phyloP scores from a whole-genome alignment of 2,888 invertebrate species.

The Portevinia maculata region DNA sequence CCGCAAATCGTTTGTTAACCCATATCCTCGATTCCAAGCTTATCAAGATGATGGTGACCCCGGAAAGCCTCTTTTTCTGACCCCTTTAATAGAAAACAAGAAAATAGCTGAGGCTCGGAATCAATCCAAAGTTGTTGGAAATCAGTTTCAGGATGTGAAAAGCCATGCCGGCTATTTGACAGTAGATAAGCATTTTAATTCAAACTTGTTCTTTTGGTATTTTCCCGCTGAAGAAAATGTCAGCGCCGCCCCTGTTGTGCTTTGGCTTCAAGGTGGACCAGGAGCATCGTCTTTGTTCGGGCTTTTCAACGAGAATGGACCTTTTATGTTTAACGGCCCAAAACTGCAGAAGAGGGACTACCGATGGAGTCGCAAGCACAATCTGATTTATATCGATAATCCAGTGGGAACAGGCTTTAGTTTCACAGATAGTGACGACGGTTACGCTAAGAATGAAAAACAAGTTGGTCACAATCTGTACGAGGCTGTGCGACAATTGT shows the following conservation, averaged over 20 bases:
- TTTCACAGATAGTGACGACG: constrained; percentile 90
- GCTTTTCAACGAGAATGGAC: constrained; percentile 93
- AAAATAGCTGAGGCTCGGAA: constrained; percentile 82
- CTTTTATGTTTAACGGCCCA: constrained; percentile 85
- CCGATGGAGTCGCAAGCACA: constrained; percentile 90
- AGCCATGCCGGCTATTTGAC: constrained; percentile 89
- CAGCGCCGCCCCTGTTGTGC: constrained; percentile 87
- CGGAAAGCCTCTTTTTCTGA: constrained; percentile 83
- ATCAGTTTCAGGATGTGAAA: constrained; percentile 81
- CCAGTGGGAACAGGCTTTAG: constrained; percentile 97
- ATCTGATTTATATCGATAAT: constrained; percentile 95
- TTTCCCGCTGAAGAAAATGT: constrained; percentile 87
- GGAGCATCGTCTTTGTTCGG: constrained; percentile 92
- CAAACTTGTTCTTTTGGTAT: constrained; percentile 96
- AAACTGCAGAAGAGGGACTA: constrained; percentile 86
- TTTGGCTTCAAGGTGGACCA: constrained; percentile 95
- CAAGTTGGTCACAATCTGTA: constrained; percentile 92
- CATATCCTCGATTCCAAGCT: constrained; percentile 80
- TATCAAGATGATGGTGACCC: constrained; percentile 80
- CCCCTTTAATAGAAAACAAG: constrained; percentile 79
- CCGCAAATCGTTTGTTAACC: constrained; percentile 80
- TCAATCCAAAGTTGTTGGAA: constrained; percentile 79
- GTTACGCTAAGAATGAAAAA: constrained; percentile 91
- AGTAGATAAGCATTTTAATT: constrained; percentile 89
- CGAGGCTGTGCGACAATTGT: constrained; percentile 91